Percentiles rank a stretch among this genome's conserved stretches.
These are phyloP conservation scores for Plectrocnemia conspersa DNA, from an alignment of 1,140 invertebrate genomes.

Conservation along the genomic window DNA sequence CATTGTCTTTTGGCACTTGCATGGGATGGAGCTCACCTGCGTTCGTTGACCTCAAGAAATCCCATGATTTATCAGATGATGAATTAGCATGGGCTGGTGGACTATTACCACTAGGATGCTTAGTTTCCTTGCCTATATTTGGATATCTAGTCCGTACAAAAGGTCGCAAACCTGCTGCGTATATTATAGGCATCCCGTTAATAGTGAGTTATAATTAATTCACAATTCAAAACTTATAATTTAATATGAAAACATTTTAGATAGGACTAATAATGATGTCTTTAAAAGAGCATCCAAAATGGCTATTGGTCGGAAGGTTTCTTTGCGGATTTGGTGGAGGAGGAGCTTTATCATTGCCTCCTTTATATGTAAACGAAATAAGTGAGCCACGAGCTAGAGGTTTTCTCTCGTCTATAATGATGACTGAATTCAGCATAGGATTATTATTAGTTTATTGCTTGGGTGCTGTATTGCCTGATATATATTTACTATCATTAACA, in stretches of 20 bases:
- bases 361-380: constrained; percentile 57
- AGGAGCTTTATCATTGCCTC: constrained; percentile 45
- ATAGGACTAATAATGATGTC: not conserved
- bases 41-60: not conserved
- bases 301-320: constrained; percentile 39
- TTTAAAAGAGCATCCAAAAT: constrained; percentile 11
- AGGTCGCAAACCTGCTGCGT: constrained; percentile 28
- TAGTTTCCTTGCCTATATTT: constrained; percentile 24
- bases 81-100: constrained; percentile 26
- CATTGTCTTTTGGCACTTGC: constrained; percentile 13
- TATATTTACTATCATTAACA: constrained; percentile 4
- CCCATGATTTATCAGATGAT: constrained; percentile 11
- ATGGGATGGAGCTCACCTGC: constrained; percentile 17
- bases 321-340: constrained; percentile 50
- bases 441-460: constrained; percentile 50
- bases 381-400: constrained; percentile 51
- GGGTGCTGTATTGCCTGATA: constrained; percentile 47
- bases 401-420: constrained; percentile 47
- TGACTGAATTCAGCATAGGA: constrained; percentile 51
- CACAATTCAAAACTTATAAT: not conserved
- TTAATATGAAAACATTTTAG: not conserved
- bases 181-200: constrained; percentile 21
- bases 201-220: constrained; percentile 15
- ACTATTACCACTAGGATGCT: constrained; percentile 20
- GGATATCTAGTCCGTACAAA: constrained; percentile 16